These are phyloP conservation scores for Emydoidea blandingii DNA, from an alignment of 2,797 vertebrate species.

Conservation along the genomic window DNA sequence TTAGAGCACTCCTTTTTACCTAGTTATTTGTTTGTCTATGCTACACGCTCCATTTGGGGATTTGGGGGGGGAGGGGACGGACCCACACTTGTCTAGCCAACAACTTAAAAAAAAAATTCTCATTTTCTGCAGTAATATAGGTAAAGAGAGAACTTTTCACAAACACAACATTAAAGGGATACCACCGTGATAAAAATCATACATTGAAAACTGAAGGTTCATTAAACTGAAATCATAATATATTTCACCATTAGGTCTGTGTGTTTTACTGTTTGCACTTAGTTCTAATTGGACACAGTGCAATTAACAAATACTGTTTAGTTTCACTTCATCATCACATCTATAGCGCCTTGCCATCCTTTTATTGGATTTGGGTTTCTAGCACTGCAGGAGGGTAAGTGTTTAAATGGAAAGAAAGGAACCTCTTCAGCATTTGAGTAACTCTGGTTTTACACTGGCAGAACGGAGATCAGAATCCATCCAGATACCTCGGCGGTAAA, in stretches of 20 bases:
- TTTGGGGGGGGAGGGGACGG: too few species aligned
- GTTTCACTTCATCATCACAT: background rate
- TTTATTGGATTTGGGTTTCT: constrained; percentile 34
- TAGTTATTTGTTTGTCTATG: background rate
- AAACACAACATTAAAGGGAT: background rate
- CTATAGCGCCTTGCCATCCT: background rate
- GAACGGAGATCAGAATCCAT: background rate
- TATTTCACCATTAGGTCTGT: fast-evolving
- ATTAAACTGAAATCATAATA: background rate
- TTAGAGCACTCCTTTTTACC: constrained; percentile 16
- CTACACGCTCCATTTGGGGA: background rate
- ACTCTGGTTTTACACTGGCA: background rate
- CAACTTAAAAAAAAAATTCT: background rate
- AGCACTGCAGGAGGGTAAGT: background rate
- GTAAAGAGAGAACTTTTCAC: background rate
- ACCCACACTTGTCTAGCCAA: too few species aligned
- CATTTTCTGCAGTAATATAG: background rate
- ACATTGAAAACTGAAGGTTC: fast-evolving
- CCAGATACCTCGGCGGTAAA: background rate
- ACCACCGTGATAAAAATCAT: background rate
- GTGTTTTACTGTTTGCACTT: background rate
- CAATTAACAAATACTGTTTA: background rate
- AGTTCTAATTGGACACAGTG: background rate
- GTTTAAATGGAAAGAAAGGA: background rate
- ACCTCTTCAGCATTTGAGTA: background rate